Base-by-base conservation (phyloP, 2,888 invertebrate genomes). In the Rhagonycha fulva region DNA sequence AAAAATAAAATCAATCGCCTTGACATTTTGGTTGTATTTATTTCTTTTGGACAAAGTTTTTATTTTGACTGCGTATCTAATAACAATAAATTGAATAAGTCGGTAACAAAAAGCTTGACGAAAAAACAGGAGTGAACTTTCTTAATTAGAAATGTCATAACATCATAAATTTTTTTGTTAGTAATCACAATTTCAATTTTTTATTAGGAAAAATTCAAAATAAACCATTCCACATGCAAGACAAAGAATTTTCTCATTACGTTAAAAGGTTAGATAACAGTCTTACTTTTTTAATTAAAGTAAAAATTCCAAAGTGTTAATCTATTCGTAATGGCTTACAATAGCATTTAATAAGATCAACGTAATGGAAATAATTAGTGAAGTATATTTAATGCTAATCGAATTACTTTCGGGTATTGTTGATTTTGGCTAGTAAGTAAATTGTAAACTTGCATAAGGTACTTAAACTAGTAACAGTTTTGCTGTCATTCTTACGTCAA, bases 1-100 rank as follows among this genome's bases (percentile, higher is more conserved):
- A 66, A 66, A 66, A 66, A 24, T n/a, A 47, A 66, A 66, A 66
- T 66, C 63, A 66, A 66, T 66, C 26, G 63, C 26, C 63, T 66
- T 66, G 63, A 66, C 63, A 66, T 66, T 66, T 66, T 4, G 3
- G 23, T 66, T 23, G 19, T 66, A 66, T 66, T 24, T n/a, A 66
- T 66, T 66, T 23, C 23, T 24, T 66, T 66, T 66, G 63, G 24
- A 66, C 63, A 24, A 24, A 24, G 24, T 66, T 66, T 66, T 23
- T 66, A 24, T 66, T 24, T 24, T 66, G 26, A n/a, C 14, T 66
- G 26, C 14, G 63, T 24, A 24, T 66, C 26, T 23, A 24, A 24
- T 66, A 23, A 23, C 12, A 62, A 62, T 23, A 62, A 62, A 62
- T 62, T 62, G 23, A 62, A 62, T 23, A 62, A 19, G 62, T 23